Evolutionary conservation across 2,888 invertebrate genomes (phyloP).

Genomic region (Nematopogon swammerdamellus): DNA sequence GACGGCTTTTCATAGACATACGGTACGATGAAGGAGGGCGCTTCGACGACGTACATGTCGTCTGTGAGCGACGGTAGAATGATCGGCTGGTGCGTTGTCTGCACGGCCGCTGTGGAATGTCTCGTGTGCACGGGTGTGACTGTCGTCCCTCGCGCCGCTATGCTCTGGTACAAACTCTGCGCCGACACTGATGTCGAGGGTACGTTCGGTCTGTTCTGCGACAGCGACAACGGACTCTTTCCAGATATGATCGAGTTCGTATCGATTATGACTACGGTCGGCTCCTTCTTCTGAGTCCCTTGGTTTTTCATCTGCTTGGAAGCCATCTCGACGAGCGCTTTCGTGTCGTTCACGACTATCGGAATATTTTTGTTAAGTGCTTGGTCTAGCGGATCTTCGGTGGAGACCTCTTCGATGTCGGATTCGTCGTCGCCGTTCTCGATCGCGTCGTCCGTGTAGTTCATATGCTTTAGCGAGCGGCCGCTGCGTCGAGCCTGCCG

Average conservation of each 20-base stretch:
- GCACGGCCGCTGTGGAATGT: constrained; percentile 22
- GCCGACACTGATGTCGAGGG: constrained; percentile 44
- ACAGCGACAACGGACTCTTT: constrained; percentile 54
- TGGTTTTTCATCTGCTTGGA: constrained; percentile 41
- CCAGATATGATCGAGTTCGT: constrained; percentile 68
- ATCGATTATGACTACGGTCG: constrained; percentile 75
- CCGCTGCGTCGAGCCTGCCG: constrained; percentile 24
- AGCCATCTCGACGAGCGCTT: constrained; percentile 66
- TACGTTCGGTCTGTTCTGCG: constrained; percentile 24
- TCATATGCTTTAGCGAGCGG: constrained; percentile 46
- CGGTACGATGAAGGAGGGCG: constrained; percentile 90
- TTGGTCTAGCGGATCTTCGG: constrained; percentile 52
- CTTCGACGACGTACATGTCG: constrained; percentile 91
- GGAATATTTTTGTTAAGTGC: constrained; percentile 22
- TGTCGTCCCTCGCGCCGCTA: constrained; percentile 37
- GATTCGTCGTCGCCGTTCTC: constrained; percentile 57
- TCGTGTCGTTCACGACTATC: constrained; percentile 70
- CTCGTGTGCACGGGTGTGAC: constrained; percentile 30
- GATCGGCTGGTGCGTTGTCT: constrained; percentile 43
- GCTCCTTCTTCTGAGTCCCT: constrained; percentile 59
- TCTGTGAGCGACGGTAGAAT: constrained; percentile 82
- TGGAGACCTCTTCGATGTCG: constrained; percentile 62
- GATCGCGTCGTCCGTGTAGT: constrained; percentile 46
- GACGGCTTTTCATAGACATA: constrained; percentile 92
- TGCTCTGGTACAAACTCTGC: constrained; percentile 61